Evolutionary conservation across 2,888 invertebrate genomes (phyloP).

Genomic region (Noctua fimbriata): DNA sequence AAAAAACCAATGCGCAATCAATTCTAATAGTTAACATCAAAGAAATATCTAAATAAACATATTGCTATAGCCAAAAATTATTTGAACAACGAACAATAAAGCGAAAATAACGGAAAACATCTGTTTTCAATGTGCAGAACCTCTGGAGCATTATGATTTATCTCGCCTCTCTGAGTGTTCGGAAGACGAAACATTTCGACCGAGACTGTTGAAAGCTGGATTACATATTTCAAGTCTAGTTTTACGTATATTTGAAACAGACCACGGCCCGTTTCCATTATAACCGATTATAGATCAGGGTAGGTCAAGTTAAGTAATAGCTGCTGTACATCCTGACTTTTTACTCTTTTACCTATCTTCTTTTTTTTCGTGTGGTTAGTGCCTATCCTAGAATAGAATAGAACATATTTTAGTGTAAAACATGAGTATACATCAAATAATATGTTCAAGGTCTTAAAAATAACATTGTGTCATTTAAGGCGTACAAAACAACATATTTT

Average conservation of each 20-base stretch:
- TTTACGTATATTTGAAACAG: conserved; percentile 12
- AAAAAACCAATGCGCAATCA: background rate
- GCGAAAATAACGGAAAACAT: conserved; percentile 58
- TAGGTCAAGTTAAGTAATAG: background rate
- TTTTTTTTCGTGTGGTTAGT: no score
- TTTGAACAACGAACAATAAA: conserved; percentile 48
- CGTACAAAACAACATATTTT: no score
- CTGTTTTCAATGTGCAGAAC: conserved; percentile 56
- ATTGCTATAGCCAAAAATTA: conserved; percentile 29
- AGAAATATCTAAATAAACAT: conserved; percentile 41
- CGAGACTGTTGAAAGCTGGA: conserved; percentile 48
- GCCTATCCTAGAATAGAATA: no score
- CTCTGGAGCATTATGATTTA: conserved; percentile 59
- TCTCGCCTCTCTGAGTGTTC: conserved; percentile 33
- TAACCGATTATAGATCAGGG: background rate
- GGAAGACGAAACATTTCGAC: conserved; percentile 38
- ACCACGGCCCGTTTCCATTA: background rate
- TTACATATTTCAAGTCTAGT: conserved; percentile 19
- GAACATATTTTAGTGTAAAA: no score
- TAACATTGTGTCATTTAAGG: no score
- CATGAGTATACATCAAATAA: no score
- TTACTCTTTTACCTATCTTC: background rate
- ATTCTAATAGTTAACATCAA: conserved; percentile 32
- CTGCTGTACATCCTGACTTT: background rate
- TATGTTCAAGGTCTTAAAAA: no score